Base-by-base conservation (phyloP, 2,888 invertebrate genomes). In the Hedychridium roseum region DNA sequence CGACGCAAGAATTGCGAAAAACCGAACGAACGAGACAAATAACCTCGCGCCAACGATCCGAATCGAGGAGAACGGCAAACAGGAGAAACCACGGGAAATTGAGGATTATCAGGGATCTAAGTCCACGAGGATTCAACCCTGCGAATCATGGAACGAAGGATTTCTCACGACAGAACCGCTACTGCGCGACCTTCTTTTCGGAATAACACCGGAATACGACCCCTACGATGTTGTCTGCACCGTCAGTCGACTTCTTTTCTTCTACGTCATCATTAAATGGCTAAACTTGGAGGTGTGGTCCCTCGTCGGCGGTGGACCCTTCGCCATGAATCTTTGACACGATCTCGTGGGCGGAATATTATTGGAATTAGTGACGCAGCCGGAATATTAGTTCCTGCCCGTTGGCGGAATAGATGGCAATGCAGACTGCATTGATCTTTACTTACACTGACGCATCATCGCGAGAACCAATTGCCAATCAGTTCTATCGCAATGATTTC, bases 231-330 rank as follows among this genome's bases (percentile, higher is more conserved):
- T 68, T 7, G 44, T 60, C 6, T 70, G 66, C 40, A 68, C 70
- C 35, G 61, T 73, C 30, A 71, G 70, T 53, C 58, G 61, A 27
- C 48, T 74, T 23, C 27, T 74, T 18, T 74, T 70, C 49, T 70
- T 62, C 23, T 66, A 64, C 26, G 57, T 70, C 15, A 44, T 71
- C 20, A 12, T 72, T 41, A 67, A 68, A 52, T 72, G 76, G 71
- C 54, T 74, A 27, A 71, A 71, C 50, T 61, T 70, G 17, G 66
- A 73, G 26, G 52, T 71, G 18, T 71, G 68, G 66, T 57, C 58
- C 50, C 30, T 46, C 21, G 35, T 58, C 36, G 72, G 69, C 0
- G 64, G 44, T 36, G 64, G 58, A 4, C 43, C 59, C 2, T 60
- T 51, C 28, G 50, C 51, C 14, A 30, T 42, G 43, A 55, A 54